phyloP scores from a whole-genome alignment of 2,888 invertebrate species.

The Chrysolina oricalcia region DNA sequence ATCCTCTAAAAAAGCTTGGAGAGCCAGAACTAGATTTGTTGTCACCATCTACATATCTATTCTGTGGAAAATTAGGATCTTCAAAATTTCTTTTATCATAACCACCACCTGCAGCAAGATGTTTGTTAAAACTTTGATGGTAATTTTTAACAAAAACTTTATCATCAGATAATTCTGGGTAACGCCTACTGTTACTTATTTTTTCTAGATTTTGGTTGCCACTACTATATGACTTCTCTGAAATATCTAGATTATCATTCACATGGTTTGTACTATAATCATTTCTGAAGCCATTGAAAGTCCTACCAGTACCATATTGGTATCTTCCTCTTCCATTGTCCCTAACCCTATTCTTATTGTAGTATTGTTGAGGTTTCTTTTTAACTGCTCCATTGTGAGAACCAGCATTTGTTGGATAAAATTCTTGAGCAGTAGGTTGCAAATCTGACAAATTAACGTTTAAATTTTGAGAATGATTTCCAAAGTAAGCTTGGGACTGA shows the following conservation, averaged over 20 bases:
- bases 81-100: background rate
- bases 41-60: background rate
- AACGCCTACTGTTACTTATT: background rate
- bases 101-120: background rate
- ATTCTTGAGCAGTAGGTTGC: slow-evolving; percentile 56
- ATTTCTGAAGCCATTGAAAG: slow-evolving; percentile 47
- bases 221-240: background rate
- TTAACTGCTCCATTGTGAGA: slow-evolving; percentile 51
- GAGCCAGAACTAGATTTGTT: background rate
- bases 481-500: background rate
- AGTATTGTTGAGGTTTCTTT: slow-evolving; percentile 47
- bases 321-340: slow-evolving; percentile 38
- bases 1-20: background rate
- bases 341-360: slow-evolving; percentile 44
- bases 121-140: background rate
- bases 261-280: slow-evolving; percentile 17
- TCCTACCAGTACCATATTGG: slow-evolving; percentile 53
- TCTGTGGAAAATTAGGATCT: slow-evolving; percentile 20
- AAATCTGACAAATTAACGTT: slow-evolving; percentile 35
- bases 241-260: slow-evolving; percentile 20
- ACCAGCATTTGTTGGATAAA: slow-evolving; percentile 46
- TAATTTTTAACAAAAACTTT: slow-evolving; percentile 20
- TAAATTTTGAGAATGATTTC: slow-evolving; percentile 11
- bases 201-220: background rate
- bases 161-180: slow-evolving; percentile 8